Base-by-base conservation (phyloP, 2,113 vertebrate species). In the Fukomys damarensis region DNA sequence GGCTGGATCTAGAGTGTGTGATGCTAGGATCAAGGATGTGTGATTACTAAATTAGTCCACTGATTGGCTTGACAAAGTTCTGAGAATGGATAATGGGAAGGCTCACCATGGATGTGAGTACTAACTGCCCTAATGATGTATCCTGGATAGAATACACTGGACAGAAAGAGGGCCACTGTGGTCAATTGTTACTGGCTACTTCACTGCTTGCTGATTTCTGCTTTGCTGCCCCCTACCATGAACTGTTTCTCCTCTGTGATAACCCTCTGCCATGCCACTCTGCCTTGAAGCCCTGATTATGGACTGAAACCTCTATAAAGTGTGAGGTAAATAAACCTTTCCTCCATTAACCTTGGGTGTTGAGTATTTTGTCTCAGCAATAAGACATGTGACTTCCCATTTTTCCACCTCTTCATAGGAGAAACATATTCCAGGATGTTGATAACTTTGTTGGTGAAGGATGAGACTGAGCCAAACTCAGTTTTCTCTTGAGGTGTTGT, bases 401-500 rank as follows among this genome's bases (percentile, higher is more conserved):
- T 88, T 91, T 95, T 63, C 63, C 17, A 66, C 9, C 54, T 95
- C 54, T 20, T 14, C 32, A 41, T 35, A 81, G 58, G 32, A 91
- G 61, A 20, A 90, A 49, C 88, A 38, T 77, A 70, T 76, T 54
- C 14, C 5, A 68, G 38, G 11, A 54, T 86, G 56, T 68, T 93
- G 66, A 86, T 16, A 72, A 94, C 74, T 91, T 89, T 91, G 52
- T 61, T 86, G 43, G 22, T 89, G 41, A 74, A 61, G 43, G 63
- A 43, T 95, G 35, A 86, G 54, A 26, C 63, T 94, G 72, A 94
- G 49, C 46, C 93, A 86, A 72, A 89, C 38, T 66, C 70, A 79
- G 30, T 66, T 95, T 94, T 95, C 54, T 93, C 54, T 95, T 95
- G 66, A 94, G 59, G 94, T 93, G 22, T 30, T 59, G 16, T 70